These are phyloP conservation scores for Apis florea DNA, from an alignment of 1,140 invertebrate species.

Conservation along the genomic window DNA sequence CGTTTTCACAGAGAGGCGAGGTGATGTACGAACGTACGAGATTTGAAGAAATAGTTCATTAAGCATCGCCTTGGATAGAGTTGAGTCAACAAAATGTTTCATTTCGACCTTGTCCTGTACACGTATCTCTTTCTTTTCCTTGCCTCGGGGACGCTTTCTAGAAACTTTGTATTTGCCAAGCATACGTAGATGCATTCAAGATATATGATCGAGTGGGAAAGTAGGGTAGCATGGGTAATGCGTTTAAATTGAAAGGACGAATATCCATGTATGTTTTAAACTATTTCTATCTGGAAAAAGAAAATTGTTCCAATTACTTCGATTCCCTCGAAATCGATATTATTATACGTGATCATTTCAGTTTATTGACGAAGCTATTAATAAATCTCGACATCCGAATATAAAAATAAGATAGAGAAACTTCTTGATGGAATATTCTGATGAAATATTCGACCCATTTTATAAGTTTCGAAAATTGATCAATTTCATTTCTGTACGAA, in stretches of 20 bases:
- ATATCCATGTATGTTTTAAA: not conserved
- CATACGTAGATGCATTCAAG: slow-evolving; percentile 12
- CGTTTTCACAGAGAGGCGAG: not conserved
- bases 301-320: not conserved
- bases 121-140: slow-evolving; percentile 5
- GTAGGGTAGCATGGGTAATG: not conserved
- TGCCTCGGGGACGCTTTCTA: not conserved
- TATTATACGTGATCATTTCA: no score
- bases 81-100: slow-evolving; percentile 20
- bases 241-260: not conserved
- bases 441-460: no score
- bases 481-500: no score
- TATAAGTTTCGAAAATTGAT: no score
- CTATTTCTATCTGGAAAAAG: not conserved
- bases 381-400: not conserved
- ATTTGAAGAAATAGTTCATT: slow-evolving; percentile 13
- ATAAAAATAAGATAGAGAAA: no score
- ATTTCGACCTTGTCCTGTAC: slow-evolving; percentile 23
- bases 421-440: no score
- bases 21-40: no score
- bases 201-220: slow-evolving; percentile 6
- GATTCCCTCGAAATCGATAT: not conserved
- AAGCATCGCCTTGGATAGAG: slow-evolving; percentile 19
- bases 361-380: not conserved
- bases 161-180: slow-evolving; percentile 12